These are phyloP conservation scores for Globicephala melas DNA, from an alignment of 2,113 vertebrate genomes.

Conservation along the genomic window DNA sequence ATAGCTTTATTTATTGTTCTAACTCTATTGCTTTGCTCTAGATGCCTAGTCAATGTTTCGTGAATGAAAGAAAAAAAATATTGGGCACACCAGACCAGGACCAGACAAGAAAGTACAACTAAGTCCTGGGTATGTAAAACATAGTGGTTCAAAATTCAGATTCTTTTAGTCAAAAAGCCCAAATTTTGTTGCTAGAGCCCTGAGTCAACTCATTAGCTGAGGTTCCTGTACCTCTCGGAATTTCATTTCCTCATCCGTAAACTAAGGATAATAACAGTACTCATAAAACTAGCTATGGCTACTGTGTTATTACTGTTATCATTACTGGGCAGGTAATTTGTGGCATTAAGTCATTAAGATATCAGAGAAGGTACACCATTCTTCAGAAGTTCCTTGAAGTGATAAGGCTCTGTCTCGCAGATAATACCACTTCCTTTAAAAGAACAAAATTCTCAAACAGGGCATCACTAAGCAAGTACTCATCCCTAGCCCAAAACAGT, in stretches of 20 bases:
- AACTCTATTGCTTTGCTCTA: not conserved
- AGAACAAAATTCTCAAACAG: not conserved
- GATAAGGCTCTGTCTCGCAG: not conserved
- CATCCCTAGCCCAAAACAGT: not conserved
- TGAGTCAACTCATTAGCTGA: not conserved
- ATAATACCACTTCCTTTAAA: not conserved
- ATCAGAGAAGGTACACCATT: not conserved
- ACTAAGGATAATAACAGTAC: not conserved
- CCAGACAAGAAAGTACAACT: not conserved
- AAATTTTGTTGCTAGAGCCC: not conserved
- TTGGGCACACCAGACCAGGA: fast-evolving
- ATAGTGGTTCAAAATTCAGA: not conserved
- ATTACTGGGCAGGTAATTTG: not conserved
- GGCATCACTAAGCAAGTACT: not conserved
- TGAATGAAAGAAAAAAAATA: not conserved
- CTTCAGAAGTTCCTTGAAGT: not conserved
- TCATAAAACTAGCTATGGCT: not conserved
- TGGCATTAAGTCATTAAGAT: not conserved
- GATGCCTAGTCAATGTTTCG: not conserved
- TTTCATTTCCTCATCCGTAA: not conserved
- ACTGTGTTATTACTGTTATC: not conserved
- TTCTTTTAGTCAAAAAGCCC: not conserved
- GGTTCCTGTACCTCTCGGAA: not conserved
- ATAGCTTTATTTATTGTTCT: not conserved
- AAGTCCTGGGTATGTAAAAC: not conserved